A percentile compares a stretch with the other conserved stretches of the same genome.
phyloP scores from a whole-genome alignment of 2,888 invertebrate species.

The Stenolophus ochropezus region DNA sequence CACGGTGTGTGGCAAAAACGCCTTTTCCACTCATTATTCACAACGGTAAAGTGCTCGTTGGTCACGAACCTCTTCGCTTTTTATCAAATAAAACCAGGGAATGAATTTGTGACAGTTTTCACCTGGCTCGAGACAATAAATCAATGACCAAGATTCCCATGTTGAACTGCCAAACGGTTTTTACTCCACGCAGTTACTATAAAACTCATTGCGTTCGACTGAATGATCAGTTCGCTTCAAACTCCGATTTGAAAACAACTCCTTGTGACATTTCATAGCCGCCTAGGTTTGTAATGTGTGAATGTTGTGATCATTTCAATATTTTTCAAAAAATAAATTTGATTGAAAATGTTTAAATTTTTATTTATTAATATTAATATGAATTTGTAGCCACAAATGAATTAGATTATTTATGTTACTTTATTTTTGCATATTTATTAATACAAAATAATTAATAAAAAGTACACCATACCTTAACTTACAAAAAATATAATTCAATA shows the following conservation, averaged over 20 bases:
- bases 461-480: too few relatives aligned
- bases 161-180: neutral
- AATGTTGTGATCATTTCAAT: neutral
- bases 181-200: slow-evolving; percentile 4
- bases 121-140: slow-evolving; percentile 38
- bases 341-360: too few relatives aligned
- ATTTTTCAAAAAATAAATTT: too few relatives aligned
- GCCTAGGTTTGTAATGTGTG: slow-evolving; percentile 4
- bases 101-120: slow-evolving; percentile 41
- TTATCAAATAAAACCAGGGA: slow-evolving; percentile 24
- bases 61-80: slow-evolving; percentile 43
- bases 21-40: slow-evolving; percentile 37
- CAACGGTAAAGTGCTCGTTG: slow-evolving; percentile 29
- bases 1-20: neutral
- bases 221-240: slow-evolving; percentile 22
- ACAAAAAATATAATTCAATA: too few relatives aligned
- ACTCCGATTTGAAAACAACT: slow-evolving; percentile 33
- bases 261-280: neutral
- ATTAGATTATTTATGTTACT: too few relatives aligned
- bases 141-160: slow-evolving; percentile 41
- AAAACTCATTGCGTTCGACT: neutral
- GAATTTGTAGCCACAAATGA: too few relatives aligned
- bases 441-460: too few relatives aligned
- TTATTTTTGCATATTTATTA: too few relatives aligned
- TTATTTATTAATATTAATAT: too few relatives aligned